phyloP scores from a whole-genome alignment of 2,113 vertebrate genomes.

The Antechinus flavipes region DNA sequence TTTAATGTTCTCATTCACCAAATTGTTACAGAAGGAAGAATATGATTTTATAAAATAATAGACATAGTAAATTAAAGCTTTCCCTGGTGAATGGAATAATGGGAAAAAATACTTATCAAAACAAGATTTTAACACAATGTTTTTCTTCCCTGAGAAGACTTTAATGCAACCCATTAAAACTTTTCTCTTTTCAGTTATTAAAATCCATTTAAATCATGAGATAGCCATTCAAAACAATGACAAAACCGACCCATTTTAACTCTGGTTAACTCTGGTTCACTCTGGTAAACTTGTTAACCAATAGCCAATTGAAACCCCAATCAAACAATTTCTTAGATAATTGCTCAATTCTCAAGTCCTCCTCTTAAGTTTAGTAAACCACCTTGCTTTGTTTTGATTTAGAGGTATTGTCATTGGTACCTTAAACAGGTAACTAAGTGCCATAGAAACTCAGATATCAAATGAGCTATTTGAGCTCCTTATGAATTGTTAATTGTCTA shows the following conservation, averaged over 20 bases:
- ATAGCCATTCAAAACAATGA: slow-evolving; percentile 38
- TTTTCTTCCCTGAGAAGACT: slow-evolving; percentile 5
- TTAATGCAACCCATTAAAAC: slow-evolving; percentile 46
- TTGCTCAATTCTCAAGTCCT: neutral
- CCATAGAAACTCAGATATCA: slow-evolving; percentile 74
- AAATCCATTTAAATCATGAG: slow-evolving; percentile 60
- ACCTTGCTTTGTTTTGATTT: slow-evolving; percentile 80
- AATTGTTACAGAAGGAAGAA: neutral
- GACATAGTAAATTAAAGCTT: slow-evolving; percentile 12
- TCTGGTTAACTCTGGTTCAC: neutral
- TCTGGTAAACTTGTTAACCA: neutral
- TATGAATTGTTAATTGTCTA: slow-evolving; percentile 88
- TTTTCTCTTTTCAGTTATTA: slow-evolving; percentile 72
- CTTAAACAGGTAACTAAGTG: slow-evolving; percentile 68
- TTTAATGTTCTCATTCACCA: neutral
- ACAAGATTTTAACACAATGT: neutral
- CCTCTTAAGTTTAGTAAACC: slow-evolving; percentile 44
- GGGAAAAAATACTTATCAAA: slow-evolving; percentile 25
- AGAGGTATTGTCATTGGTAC: slow-evolving; percentile 61
- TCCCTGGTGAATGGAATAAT: neutral
- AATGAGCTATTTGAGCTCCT: slow-evolving; percentile 83
- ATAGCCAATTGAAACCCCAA: neutral
- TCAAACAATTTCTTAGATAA: neutral
- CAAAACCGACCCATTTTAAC: slow-evolving; percentile 24
- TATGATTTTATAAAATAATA: neutral